Percentiles rank a stretch among this genome's conserved stretches.
phyloP scores from a whole-genome alignment of 2,797 vertebrate species.

The Decapterus maruadsi region DNA sequence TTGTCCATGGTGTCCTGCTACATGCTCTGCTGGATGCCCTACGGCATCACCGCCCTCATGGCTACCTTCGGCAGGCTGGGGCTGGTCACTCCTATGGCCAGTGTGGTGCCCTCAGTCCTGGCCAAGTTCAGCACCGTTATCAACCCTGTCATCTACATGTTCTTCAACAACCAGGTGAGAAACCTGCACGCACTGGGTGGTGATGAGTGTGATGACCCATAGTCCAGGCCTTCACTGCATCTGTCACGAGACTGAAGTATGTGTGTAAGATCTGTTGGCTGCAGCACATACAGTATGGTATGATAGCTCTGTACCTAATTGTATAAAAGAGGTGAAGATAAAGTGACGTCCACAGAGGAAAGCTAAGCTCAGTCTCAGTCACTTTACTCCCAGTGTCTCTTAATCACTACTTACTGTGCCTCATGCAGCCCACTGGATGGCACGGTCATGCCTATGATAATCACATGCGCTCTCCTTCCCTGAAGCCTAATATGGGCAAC shows the following conservation, averaged over 20 bases:
- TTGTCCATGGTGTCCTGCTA: conserved; percentile 88
- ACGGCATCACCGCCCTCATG: conserved; percentile 82
- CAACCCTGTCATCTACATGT: conserved; percentile 87
- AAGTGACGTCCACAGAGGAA: neutral
- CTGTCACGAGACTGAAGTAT: neutral
- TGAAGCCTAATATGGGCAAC: neutral
- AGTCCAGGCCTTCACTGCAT: neutral
- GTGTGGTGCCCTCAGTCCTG: conserved; percentile 84
- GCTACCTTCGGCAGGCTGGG: conserved; percentile 82
- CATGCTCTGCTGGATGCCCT: conserved; percentile 90
- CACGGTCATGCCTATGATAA: neutral
- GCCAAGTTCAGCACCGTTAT: conserved; percentile 88
- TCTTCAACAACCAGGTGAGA: conserved; percentile 88
- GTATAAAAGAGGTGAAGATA: neutral
- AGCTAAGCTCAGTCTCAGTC: conserved; percentile 1
- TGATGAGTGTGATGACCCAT: neutral
- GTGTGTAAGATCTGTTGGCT: neutral
- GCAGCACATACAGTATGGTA: neutral
- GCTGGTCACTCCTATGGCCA: conserved; percentile 79
- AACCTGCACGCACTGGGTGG: conserved; percentile 19
- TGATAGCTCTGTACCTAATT: neutral
- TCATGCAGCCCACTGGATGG: neutral
- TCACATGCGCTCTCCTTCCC: neutral
- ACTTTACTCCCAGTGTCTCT: neutral
- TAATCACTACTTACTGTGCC: neutral